Evolutionary conservation across 1,140 invertebrate species (phyloP), one percentile per base, ranked within the genome.

Genomic region (Heliothis virescens): DNA sequence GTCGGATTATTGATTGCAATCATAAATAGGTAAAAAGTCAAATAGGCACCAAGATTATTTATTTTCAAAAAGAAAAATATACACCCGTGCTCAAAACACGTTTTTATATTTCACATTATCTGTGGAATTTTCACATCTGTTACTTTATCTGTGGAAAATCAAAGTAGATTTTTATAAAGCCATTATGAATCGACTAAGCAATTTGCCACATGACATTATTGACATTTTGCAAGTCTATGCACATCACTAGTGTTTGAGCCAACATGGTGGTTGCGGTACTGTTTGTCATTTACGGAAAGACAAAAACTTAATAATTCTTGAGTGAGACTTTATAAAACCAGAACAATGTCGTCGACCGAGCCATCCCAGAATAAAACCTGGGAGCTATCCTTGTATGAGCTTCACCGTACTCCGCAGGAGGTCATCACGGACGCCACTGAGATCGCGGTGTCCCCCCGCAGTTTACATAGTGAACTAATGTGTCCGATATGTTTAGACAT

Each of bases 401-500:
- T 99, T 2, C 98, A 99, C 90, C 96, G 99, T 53, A 98, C 98
- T 7, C 98, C 99, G 0, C 98, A 98, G 92, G 95, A 95, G 85
- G 97, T 98, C n/a, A 98, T 99, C 78, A 98, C 98, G 1, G 98
- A 99, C 91, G 97, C 97, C 86, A 99, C 98, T 0, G 99, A 99
- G 95, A 99, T 99, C 80, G 98, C 99, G 0, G 99, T 99, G 2
- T 99, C 98, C 29, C 98, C 99, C 7, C 95, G 99, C 83, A 99
- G 98, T 92, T 95, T 99, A 4, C 98, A 99, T 92, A 99, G 98
- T 90, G 99, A 99, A 95, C 95, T 99, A 13, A 99, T 99, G 98
- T 99, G 99, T 92, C 99, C 99, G 50, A 99, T 99, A 91, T 99
- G 99, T 93, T 95, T 99, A 86, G 99, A 99, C 94, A 99, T 99